Evolutionary conservation across 2,797 vertebrate species (phyloP).

Genomic region (Lates japonicus): DNA sequence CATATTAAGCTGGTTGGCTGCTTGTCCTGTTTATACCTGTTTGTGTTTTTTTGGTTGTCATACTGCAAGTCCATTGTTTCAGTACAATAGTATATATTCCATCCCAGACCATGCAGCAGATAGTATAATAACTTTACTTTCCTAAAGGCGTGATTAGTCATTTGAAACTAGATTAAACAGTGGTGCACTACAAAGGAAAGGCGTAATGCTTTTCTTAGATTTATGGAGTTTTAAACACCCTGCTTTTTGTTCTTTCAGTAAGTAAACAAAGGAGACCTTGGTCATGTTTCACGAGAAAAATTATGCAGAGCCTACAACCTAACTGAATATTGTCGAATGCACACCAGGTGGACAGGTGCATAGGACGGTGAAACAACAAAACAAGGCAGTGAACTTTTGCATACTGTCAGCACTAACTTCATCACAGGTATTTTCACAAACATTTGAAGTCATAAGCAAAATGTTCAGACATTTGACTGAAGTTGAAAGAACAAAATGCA

Average conservation of each 20-base stretch:
- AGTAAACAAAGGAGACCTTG: conserved; percentile 20
- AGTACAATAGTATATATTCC: conserved; percentile 3
- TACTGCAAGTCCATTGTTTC: conserved; percentile 8
- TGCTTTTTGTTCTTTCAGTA: conserved; percentile 8
- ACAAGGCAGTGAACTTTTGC: not conserved
- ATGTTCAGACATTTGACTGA: not conserved
- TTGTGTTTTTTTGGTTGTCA: not conserved
- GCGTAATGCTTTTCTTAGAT: conserved; percentile 22
- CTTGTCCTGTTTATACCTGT: not conserved
- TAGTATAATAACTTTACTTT: conserved; percentile 37
- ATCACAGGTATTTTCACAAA: not conserved
- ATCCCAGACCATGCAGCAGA: conserved; percentile 23
- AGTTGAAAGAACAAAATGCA: not conserved
- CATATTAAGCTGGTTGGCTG: not conserved
- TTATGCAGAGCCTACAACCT: not conserved
- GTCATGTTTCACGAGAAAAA: conserved; percentile 10
- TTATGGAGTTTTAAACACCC: conserved; percentile 34
- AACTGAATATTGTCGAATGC: conserved; percentile 17
- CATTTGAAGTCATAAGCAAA: not conserved
- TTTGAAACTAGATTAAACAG: conserved; percentile 50
- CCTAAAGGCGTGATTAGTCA: conserved; percentile 35
- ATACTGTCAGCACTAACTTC: conserved; percentile 3
- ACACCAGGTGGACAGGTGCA: not conserved
- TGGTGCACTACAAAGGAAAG: conserved; percentile 13
- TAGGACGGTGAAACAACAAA: not conserved